phyloP scores from a whole-genome alignment of 1,140 invertebrate species.

The Lepidurus packardi region DNA sequence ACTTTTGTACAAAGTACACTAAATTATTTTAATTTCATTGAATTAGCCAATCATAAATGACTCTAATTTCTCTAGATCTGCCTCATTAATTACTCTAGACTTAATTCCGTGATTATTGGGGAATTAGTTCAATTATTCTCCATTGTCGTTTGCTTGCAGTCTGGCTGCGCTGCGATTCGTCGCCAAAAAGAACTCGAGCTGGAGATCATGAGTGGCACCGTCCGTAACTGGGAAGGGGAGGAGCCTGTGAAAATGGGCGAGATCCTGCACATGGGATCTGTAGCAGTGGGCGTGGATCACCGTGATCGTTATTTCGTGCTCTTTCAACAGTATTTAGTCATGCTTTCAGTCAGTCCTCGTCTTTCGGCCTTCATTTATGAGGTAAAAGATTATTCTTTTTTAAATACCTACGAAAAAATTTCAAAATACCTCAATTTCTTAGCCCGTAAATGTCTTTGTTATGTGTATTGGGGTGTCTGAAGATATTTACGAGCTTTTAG shows the following conservation, averaged over 20 bases:
- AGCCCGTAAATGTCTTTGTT: too few relatives aligned
- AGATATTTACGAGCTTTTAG: too few relatives aligned
- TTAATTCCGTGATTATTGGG: background rate
- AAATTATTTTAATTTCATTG: background rate
- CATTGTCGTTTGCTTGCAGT: constrained; percentile 50
- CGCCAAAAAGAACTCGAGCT: constrained; percentile 94
- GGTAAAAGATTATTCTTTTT: constrained; percentile 50
- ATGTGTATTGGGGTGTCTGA: too few relatives aligned
- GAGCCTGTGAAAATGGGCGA: constrained; percentile 67
- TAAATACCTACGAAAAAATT: constrained; percentile 24
- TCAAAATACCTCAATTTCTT: constrained; percentile 29
- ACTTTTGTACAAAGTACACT: too few relatives aligned
- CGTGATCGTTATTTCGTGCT: constrained; percentile 87
- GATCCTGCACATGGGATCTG: constrained; percentile 63
- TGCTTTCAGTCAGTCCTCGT: constrained; percentile 80
- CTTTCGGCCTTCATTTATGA: constrained; percentile 94
- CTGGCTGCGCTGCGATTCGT: constrained; percentile 71
- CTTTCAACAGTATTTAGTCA: constrained; percentile 79
- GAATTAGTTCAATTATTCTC: constrained; percentile 26
- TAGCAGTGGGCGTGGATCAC: constrained; percentile 58
- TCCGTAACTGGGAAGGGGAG: constrained; percentile 93
- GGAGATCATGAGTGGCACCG: constrained; percentile 84
- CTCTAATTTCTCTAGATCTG: too few relatives aligned
- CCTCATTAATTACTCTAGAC: background rate
- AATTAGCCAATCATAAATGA: background rate